Conservation (phyloP, 2,113 vertebrate species). For the Plecturocebus donacophilus region DNA sequence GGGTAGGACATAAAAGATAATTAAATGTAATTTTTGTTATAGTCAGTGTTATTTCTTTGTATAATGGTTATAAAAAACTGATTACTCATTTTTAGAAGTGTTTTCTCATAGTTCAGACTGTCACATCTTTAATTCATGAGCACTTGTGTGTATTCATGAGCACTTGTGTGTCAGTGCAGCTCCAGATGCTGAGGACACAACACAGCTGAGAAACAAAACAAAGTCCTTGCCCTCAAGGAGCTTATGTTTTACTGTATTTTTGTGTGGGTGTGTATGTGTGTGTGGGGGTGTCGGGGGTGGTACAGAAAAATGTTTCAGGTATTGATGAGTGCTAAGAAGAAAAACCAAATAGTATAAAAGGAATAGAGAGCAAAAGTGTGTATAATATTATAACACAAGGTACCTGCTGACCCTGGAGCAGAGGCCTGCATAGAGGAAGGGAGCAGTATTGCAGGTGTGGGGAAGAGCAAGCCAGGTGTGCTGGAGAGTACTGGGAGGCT, state of each 20-base stretch:
- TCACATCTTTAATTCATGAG: not conserved
- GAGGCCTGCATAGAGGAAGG: not conserved
- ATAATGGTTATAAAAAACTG: not conserved
- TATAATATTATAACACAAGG: not conserved
- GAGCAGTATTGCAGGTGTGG: not conserved
- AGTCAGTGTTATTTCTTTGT: not conserved
- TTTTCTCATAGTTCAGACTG: not conserved
- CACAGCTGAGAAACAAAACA: not conserved
- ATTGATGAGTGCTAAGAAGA: not conserved
- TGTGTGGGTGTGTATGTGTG: not conserved
- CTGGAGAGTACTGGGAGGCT: not conserved
- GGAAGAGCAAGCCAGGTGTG: not conserved
- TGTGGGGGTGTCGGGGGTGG: no score
- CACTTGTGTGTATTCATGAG: not conserved
- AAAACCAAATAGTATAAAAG: not conserved
- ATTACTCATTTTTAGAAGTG: not conserved
- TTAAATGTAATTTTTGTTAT: not conserved
- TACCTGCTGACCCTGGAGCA: not conserved
- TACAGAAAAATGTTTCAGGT: not conserved
- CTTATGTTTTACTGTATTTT: not conserved
- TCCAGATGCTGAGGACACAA: not conserved
- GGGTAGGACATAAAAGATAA: not conserved
- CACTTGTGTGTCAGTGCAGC: not conserved
- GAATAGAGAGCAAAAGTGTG: not conserved
- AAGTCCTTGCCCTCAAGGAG: not conserved